These are phyloP conservation scores for Australoheros scitulus DNA, from an alignment of 2,113 vertebrate species.

Conservation along the genomic window DNA sequence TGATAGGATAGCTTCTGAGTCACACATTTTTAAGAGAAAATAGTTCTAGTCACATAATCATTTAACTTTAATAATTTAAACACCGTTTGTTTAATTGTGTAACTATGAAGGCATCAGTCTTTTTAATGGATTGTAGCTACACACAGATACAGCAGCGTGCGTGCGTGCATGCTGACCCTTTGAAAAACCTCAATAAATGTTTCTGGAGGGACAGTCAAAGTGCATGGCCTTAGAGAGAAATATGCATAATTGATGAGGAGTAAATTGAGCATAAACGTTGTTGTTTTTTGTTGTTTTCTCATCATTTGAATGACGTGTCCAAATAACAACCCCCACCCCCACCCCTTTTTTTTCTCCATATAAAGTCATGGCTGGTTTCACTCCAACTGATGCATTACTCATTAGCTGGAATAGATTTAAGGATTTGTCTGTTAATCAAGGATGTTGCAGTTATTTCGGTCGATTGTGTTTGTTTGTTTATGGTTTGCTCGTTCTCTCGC, in stretches of 20 bases:
- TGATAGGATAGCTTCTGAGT: neutral
- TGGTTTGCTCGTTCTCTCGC: neutral
- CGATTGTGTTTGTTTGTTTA: neutral
- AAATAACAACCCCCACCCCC: constrained; percentile 4
- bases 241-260: constrained; percentile 70
- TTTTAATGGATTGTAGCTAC: neutral
- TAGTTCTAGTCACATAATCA: neutral
- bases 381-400: neutral
- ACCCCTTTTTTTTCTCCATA: neutral
- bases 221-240: constrained; percentile 44
- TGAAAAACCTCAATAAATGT: constrained; percentile 20
- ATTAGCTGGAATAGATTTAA: constrained; percentile 1
- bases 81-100: neutral
- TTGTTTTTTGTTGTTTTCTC: constrained; percentile 55
- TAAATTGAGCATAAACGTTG: constrained; percentile 59
- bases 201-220: constrained; percentile 31
- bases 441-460: neutral
- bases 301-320: constrained; percentile 18
- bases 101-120: neutral
- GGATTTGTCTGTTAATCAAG: neutral
- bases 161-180: neutral
- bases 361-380: constrained; percentile 5
- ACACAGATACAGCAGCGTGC: neutral
- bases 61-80: neutral
- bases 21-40: neutral